Evolutionary conservation across 2,797 vertebrate genomes (phyloP).

Genomic region (Oreochromis grahami): DNA sequence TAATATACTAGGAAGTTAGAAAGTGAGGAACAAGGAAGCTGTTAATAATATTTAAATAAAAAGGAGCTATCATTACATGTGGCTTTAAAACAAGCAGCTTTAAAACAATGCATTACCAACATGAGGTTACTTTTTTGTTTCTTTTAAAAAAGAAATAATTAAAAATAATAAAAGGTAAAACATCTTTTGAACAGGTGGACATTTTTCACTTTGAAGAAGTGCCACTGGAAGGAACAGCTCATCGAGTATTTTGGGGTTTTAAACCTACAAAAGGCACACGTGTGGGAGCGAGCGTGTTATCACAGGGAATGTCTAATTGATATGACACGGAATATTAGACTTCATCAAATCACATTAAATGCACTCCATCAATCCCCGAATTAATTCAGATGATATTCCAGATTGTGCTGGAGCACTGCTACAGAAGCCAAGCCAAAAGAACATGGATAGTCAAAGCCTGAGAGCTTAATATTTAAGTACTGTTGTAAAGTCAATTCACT

Average conservation of each 20-base stretch:
- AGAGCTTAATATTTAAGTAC: constrained; percentile 63
- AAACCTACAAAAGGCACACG: not conserved
- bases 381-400: constrained; percentile 51
- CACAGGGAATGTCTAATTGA: constrained; percentile 35
- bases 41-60: not conserved
- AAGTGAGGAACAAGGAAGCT: not conserved
- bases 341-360: constrained; percentile 55
- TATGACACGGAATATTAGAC: constrained; percentile 17
- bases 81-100: not conserved
- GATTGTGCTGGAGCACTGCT: constrained; percentile 24
- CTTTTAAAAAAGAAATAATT: fast-evolving
- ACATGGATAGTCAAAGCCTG: constrained; percentile 38
- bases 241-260: not conserved
- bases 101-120: not conserved
- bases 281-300: not conserved
- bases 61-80: not conserved
- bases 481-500: constrained; percentile 58
- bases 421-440: constrained; percentile 41
- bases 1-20: not conserved
- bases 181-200: not conserved
- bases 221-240: not conserved
- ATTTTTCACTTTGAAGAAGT: not conserved
- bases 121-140: not conserved
- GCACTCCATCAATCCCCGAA: constrained; percentile 42
- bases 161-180: not conserved